Percentiles rank a stretch among this genome's conserved stretches.
These are phyloP conservation scores for Lithophane socia DNA, from an alignment of 2,888 invertebrate genomes.

Conservation along the genomic window DNA sequence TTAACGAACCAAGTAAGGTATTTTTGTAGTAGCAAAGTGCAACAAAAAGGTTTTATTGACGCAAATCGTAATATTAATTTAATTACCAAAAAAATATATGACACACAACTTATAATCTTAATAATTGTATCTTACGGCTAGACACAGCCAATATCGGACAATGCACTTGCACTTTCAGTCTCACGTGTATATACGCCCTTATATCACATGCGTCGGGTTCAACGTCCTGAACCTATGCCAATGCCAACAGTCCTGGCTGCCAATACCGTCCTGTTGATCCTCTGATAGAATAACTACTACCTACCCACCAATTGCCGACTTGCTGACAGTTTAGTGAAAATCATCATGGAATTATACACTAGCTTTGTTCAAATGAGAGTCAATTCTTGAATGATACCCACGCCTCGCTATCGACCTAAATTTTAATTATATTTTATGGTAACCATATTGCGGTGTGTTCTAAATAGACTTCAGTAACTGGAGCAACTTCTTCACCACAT, in stretches of 20 bases:
- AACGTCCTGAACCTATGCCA: slow-evolving; percentile 85
- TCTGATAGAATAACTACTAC: slow-evolving; percentile 41
- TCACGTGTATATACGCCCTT: slow-evolving; percentile 57
- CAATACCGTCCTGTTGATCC: slow-evolving; percentile 71
- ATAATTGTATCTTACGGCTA: slow-evolving; percentile 24
- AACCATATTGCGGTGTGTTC: slow-evolving; percentile 38
- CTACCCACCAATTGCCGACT: slow-evolving; percentile 22
- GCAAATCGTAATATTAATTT: background rate
- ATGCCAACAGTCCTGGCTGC: slow-evolving; percentile 80
- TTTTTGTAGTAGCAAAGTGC: background rate
- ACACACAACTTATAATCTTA: background rate
- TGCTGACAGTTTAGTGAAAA: slow-evolving; percentile 27
- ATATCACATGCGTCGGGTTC: slow-evolving; percentile 77
- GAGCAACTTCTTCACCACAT: slow-evolving; percentile 6
- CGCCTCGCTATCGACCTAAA: slow-evolving; percentile 48
- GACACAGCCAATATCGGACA: slow-evolving; percentile 58
- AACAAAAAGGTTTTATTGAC: background rate
- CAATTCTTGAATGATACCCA: slow-evolving; percentile 30
- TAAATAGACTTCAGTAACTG: slow-evolving; percentile 25
- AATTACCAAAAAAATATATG: background rate
- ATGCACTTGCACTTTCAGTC: slow-evolving; percentile 81
- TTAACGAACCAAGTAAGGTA: background rate
- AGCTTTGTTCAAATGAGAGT: slow-evolving; percentile 16
- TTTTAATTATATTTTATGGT: slow-evolving; percentile 52
- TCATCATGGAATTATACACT: slow-evolving; percentile 15